phyloP scores from a whole-genome alignment of 64 coral and sea anemone genomes.

The Pocillopora damicornis region DNA sequence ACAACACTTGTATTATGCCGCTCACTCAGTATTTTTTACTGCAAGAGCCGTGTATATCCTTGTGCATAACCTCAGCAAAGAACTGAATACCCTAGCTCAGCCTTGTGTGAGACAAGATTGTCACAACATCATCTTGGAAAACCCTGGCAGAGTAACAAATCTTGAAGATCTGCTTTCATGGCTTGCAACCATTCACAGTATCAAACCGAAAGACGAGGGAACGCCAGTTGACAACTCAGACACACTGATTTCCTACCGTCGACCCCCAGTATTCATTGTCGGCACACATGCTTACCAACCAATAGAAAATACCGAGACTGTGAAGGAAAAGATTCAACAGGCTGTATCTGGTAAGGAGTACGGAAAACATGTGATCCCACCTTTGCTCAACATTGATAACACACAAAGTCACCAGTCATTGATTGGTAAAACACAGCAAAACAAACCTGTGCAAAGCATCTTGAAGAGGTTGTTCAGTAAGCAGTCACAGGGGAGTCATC shows the following conservation, averaged over 20 bases:
- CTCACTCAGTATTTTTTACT: slow-evolving; percentile 10
- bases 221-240: neutral
- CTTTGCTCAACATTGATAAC: slow-evolving; percentile 26
- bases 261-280: slow-evolving; percentile 39
- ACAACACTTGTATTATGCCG: slow-evolving; percentile 30
- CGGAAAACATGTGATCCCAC: slow-evolving; percentile 6
- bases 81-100: slow-evolving; percentile 10
- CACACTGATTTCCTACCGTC: neutral
- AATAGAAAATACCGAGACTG: neutral
- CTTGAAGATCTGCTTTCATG: slow-evolving; percentile 30
- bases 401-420: neutral
- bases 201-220: neutral
- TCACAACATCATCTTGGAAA: neutral
- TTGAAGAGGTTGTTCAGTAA: slow-evolving; percentile 28
- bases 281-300: slow-evolving; percentile 23
- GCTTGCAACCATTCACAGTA: neutral
- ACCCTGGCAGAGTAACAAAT: slow-evolving; percentile 13
- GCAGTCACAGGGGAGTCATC: neutral
- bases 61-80: slow-evolving; percentile 36
- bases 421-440: too few species aligned
- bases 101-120: slow-evolving; percentile 25
- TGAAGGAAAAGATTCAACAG: neutral
- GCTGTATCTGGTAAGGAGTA: neutral
- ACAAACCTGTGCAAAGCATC: neutral
- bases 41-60: slow-evolving; percentile 27